Base-by-base conservation (phyloP, 2,797 vertebrate genomes). In the Hypotaenidia okinawae region DNA sequence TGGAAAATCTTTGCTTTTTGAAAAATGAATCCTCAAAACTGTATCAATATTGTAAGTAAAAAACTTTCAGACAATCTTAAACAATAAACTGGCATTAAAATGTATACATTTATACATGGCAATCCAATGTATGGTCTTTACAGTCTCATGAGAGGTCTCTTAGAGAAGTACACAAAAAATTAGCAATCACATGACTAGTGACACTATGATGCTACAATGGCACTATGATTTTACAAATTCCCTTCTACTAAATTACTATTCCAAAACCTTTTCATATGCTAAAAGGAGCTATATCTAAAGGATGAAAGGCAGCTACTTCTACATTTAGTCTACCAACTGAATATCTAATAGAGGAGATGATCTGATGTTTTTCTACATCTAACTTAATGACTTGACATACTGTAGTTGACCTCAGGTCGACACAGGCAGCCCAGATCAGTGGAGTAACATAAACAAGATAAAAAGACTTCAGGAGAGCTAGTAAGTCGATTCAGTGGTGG, bases 301-400 rank as follows among this genome's bases (percentile, higher is more conserved):
- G 41, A 66, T 1, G 3, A 96, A 75, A 68, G 43, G 17, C 33
- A 88, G 30, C 79, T 96, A 96, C 62, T 91, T 94, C 95, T 96
- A 91, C 35, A 51, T 68, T 83, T 33, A 73, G 11, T 78, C 82
- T 95, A 95, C 35, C 43, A 81, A 89, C 32, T n/a, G 70, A 69
- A 8, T n/a, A 85, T 84, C 93, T 96, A 95, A 57, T 22, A 89
- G 39, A 33, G n/a, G 55, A 73, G 13, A 66, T 62, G 47, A 85
- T 64, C 11, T 57, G 19, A 0, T 6, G 80, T 94, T 94, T 95
- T 69, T 98, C 98, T 98, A 98, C 83, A 73, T 86, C 94, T 98
- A 98, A 80, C 51, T 97, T 97, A 87, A 89, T 30, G 80, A 83
- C 79, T 92, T 96, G 90, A 99, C 99, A 97, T 99, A 99, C 99